These are phyloP conservation scores for Scleropages formosus DNA, from an alignment of 2,797 vertebrate species.

Conservation along the genomic window DNA sequence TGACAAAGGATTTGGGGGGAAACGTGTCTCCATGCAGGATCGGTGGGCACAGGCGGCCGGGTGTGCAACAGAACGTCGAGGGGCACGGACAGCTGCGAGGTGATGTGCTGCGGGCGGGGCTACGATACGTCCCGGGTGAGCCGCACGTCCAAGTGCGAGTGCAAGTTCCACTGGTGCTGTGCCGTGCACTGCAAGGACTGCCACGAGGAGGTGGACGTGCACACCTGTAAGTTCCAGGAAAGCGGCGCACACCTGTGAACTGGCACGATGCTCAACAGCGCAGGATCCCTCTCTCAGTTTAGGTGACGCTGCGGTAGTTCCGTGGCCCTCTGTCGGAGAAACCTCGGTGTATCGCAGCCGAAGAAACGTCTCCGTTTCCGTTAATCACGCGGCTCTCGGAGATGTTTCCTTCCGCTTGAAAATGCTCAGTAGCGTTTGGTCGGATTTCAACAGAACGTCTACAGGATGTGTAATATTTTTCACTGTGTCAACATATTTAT, in stretches of 20 bases:
- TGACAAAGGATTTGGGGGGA: background rate
- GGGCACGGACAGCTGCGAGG: conserved; percentile 86
- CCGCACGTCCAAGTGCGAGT: conserved; percentile 86
- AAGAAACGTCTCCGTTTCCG: too few relatives aligned
- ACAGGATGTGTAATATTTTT: conserved; percentile 3
- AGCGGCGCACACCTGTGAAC: conserved; percentile 43
- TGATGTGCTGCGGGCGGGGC: conserved; percentile 94
- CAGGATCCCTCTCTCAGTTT: background rate
- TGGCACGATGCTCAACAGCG: background rate
- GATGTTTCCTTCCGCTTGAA: background rate
- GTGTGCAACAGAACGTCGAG: conserved; percentile 85
- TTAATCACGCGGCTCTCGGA: too few relatives aligned
- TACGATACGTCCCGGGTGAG: conserved; percentile 86
- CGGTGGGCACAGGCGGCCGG: conserved; percentile 82
- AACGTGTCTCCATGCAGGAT: conserved; percentile 68
- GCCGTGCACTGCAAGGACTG: conserved; percentile 91
- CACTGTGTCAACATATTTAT: conserved; percentile 50
- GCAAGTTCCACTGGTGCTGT: conserved; percentile 97
- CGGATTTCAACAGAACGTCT: background rate
- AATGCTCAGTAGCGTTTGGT: background rate
- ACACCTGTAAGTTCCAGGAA: conserved; percentile 88
- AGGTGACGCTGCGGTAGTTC: too few relatives aligned
- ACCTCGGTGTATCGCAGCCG: too few relatives aligned
- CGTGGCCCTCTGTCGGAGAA: too few relatives aligned
- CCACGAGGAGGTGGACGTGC: conserved; percentile 83